Conservation (phyloP, 2,797 vertebrate species). For the Rhynchonycteris naso region DNA sequence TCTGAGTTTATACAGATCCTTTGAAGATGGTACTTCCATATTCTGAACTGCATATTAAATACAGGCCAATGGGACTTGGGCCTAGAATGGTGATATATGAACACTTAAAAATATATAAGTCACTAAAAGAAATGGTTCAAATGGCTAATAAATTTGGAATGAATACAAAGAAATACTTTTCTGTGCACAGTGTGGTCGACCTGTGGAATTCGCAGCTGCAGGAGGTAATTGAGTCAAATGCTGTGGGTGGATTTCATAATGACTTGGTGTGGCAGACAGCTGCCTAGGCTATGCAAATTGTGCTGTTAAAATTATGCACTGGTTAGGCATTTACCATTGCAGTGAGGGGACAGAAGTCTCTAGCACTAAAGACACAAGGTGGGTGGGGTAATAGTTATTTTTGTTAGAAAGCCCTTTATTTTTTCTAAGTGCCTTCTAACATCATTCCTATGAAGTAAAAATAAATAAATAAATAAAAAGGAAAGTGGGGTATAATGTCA, state of each 20-base stretch:
- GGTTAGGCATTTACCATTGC: conserved; percentile 45
- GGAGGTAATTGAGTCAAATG: conserved; percentile 81
- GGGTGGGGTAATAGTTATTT: conserved; percentile 60
- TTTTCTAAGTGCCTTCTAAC: conserved; percentile 53
- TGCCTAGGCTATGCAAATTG: conserved; percentile 72
- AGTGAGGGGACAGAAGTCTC: conserved; percentile 49
- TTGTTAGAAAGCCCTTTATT: conserved; percentile 51
- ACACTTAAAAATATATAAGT: conserved; percentile 78
- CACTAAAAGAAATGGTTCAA: conserved; percentile 73
- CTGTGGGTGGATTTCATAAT: conserved; percentile 80
- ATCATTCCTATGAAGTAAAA: background rate
- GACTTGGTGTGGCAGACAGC: conserved; percentile 79
- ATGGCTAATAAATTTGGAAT: conserved; percentile 82
- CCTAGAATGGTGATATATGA: conserved; percentile 70
- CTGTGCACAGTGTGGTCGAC: conserved; percentile 76
- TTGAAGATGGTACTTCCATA: conserved; percentile 61
- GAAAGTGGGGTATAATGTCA: background rate
- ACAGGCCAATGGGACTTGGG: conserved; percentile 36
- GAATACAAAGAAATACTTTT: conserved; percentile 81
- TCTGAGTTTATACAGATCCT: background rate
- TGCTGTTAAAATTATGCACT: conserved; percentile 70
- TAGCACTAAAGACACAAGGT: conserved; percentile 4
- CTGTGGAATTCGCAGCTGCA: conserved; percentile 82
- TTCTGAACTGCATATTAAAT: conserved; percentile 54
- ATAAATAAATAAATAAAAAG: background rate